These are phyloP conservation scores for Lepilemur septentrionalis DNA, from an alignment of 2,797 vertebrate species.

Conservation along the genomic window DNA sequence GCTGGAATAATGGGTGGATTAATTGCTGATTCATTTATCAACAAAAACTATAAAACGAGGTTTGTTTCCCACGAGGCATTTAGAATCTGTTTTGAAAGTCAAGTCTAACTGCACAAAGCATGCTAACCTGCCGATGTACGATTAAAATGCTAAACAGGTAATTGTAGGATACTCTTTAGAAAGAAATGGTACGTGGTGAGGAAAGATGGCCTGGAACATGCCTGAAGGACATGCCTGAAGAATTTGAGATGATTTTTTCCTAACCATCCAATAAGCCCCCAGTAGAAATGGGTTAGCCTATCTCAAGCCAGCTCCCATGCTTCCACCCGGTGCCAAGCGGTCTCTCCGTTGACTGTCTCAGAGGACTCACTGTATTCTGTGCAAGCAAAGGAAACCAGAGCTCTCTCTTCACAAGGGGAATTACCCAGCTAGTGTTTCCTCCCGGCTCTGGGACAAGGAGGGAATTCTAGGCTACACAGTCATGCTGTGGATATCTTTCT, in stretches of 20 bases:
- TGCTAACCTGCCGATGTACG: neutral
- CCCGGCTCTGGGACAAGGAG: neutral
- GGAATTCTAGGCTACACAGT: slow-evolving; percentile 13
- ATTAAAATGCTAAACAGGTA: neutral
- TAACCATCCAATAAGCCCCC: neutral
- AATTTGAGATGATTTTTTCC: neutral
- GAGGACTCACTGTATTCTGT: slow-evolving; percentile 33
- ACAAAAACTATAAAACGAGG: neutral
- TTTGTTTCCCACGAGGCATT: neutral
- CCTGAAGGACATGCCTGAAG: neutral
- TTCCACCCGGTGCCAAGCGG: neutral
- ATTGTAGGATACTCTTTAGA: neutral
- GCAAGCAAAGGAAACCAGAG: slow-evolving; percentile 56
- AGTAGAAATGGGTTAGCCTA: neutral
- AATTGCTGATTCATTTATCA: neutral
- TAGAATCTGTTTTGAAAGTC: neutral
- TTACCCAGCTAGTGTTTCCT: slow-evolving; percentile 48
- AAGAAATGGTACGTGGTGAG: neutral
- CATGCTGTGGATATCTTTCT: slow-evolving; percentile 30
- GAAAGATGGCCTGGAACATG: neutral
- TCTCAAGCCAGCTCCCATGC: slow-evolving; percentile 5
- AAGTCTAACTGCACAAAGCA: neutral
- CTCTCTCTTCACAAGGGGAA: neutral
- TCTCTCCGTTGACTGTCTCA: slow-evolving; percentile 22
- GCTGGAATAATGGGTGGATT: neutral